Evolutionary conservation across 2,888 invertebrate genomes (phyloP), one percentile per base, ranked within the genome.

Genomic region (Pyrgus malvae): DNA sequence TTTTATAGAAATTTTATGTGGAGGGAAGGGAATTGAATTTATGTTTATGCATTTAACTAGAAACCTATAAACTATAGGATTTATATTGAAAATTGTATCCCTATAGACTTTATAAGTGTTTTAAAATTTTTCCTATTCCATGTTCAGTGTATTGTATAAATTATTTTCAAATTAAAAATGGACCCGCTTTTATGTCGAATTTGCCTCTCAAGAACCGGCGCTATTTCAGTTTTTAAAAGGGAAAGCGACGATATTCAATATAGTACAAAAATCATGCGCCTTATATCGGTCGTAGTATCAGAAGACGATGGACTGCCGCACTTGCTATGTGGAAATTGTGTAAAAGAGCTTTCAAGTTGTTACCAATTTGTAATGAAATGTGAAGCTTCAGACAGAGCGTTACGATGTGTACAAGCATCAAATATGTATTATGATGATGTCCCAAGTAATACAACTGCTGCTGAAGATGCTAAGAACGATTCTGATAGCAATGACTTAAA

Each of bases 281-380:
- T 82, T 51, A 82, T 78, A 0, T 74, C 75, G 40, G 72, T 86
- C 27, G 57, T 63, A n/a, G 72, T 89, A 2, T 60, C 61, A 0
- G 78, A 82, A 59, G 77, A 75, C 17, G 89, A 90, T 41, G 83
- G 80, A 4, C 65, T 87, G 7, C 90, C 90, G 0, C 74, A 72
- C 31, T 67, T 68, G 29, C 78, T 90, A 27, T 90, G 90, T 48
- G 63, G 54, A 1, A 63, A 48, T n/a, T 90, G 90, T 63, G 71
- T 74, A 1, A 59, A 61, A 1, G 85, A 88, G 44, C 73, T 90
- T 2, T 58, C 68, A 0, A 58, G 76, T 0, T 66, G 79, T 1
- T 84, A 81, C 55, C 71, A 78, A 23, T 90, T 90, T 63, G 74
- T 83, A 0, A 68, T 66, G 31, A 82, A 80, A 62, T 87, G 85